Conservation (phyloP, 1,140 invertebrate genomes). For the Anadara kagoshimensis region DNA sequence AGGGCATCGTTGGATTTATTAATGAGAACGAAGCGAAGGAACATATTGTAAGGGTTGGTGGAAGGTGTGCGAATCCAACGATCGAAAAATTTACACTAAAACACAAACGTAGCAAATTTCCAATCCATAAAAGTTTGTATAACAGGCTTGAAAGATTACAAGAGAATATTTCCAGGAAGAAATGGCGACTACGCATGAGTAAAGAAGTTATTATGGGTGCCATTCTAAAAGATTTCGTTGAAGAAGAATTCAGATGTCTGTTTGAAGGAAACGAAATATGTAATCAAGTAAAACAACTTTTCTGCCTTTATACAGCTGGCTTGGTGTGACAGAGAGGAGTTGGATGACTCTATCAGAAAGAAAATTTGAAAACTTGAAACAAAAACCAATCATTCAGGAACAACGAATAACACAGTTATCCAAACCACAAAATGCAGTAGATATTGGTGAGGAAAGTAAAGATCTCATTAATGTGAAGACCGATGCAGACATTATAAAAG, state of each 20-base stretch:
- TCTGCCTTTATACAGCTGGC: conserved; percentile 11
- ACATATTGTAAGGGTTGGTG: too few species aligned
- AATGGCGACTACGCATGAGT: conserved; percentile 3
- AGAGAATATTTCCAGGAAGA: conserved; percentile 6
- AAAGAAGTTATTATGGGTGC: neutral
- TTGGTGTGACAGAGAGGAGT: neutral
- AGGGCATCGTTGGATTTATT: too few species aligned
- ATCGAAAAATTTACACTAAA: conserved; percentile 40
- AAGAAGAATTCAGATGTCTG: too few species aligned
- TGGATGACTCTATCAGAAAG: neutral
- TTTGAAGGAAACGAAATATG: too few species aligned
- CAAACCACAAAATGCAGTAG: conserved; percentile 1
- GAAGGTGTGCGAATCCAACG: conserved; percentile 75
- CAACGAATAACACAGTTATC: neutral
- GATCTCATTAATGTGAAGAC: too few species aligned
- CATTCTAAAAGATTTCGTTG: neutral
- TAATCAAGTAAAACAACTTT: conserved; percentile 4
- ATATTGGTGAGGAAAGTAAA: neutral
- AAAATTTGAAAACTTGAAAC: neutral
- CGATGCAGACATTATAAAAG: conserved; percentile 28
- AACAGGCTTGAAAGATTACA: neutral
- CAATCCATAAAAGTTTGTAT: neutral
- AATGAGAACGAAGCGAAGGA: too few species aligned
- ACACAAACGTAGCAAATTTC: neutral
- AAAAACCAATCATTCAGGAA: conserved; percentile 6